Conservation (phyloP, 2,888 invertebrate genomes). For the Drosophila lutescens region DNA sequence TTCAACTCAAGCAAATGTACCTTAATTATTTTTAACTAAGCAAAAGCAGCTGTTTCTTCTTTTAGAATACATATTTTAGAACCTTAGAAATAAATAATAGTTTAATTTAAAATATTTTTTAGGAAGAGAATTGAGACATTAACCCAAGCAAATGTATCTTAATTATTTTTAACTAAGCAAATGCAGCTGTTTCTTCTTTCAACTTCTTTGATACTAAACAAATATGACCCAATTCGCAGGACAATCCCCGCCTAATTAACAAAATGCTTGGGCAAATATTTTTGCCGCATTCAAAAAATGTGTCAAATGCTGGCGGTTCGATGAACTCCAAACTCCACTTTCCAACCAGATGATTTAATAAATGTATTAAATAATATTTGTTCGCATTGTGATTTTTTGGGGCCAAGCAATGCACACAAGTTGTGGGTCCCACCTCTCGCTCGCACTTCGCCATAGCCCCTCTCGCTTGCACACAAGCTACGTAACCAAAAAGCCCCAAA, state of each 20-base stretch:
- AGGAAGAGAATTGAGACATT: background rate
- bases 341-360: constrained; percentile 55
- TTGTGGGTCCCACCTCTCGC: constrained; percentile 4
- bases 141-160: background rate
- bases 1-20: too few species aligned
- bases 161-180: background rate
- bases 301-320: constrained; percentile 22
- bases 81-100: too few species aligned
- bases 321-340: constrained; percentile 31
- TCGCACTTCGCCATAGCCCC: background rate
- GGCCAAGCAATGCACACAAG: constrained; percentile 61
- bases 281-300: constrained; percentile 7
- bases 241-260: constrained; percentile 48
- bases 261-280: constrained; percentile 39
- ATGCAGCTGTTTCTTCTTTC: background rate
- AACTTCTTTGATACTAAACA: constrained; percentile 5
- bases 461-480: constrained; percentile 59
- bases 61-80: background rate
- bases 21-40: background rate
- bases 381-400: constrained; percentile 55
- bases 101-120: too few species aligned
- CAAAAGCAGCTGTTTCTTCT: background rate
- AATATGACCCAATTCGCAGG: constrained; percentile 25
- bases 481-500: constrained; percentile 74
- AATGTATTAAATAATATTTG: constrained; percentile 71